Conservation (phyloP, 1,140 invertebrate species). For the Cepaea nemoralis region DNA sequence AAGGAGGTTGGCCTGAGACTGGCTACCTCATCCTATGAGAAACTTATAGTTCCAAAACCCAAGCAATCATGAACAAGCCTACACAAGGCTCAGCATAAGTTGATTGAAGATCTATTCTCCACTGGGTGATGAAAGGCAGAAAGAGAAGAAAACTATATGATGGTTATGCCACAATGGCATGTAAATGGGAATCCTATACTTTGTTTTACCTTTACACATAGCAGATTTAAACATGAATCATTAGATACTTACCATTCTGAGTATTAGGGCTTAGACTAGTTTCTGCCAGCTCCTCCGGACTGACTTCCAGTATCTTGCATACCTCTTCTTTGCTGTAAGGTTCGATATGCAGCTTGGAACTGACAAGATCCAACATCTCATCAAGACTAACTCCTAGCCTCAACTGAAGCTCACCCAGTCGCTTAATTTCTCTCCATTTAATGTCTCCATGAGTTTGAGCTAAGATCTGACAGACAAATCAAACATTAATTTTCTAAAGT, state of each 20-base stretch:
- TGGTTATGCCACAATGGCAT: too few relatives aligned
- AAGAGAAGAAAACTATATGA: too few relatives aligned
- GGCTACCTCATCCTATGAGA: too few relatives aligned
- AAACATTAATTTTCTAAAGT: background rate
- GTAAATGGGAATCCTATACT: too few relatives aligned
- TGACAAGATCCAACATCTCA: constrained; percentile 80
- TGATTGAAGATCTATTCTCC: too few relatives aligned
- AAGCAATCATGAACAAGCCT: too few relatives aligned
- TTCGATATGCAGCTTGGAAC: constrained; percentile 78
- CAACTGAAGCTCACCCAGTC: constrained; percentile 82
- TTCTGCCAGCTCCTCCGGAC: constrained; percentile 78
- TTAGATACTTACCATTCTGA: constrained; percentile 69
- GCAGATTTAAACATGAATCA: constrained; percentile 6
- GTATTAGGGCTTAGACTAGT: constrained; percentile 81
- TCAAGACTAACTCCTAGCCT: constrained; percentile 76
- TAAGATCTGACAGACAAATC: constrained; percentile 76
- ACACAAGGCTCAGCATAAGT: too few relatives aligned
- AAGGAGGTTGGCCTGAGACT: too few relatives aligned
- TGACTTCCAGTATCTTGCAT: constrained; percentile 77
- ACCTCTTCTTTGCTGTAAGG: constrained; percentile 86
- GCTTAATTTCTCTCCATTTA: constrained; percentile 78
- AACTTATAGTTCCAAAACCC: too few relatives aligned
- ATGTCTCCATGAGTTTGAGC: constrained; percentile 78
- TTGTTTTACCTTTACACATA: too few relatives aligned
- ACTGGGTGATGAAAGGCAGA: too few relatives aligned